phyloP scores from a whole-genome alignment of 2,797 vertebrate species.

The Gymnothorax javanicus region DNA sequence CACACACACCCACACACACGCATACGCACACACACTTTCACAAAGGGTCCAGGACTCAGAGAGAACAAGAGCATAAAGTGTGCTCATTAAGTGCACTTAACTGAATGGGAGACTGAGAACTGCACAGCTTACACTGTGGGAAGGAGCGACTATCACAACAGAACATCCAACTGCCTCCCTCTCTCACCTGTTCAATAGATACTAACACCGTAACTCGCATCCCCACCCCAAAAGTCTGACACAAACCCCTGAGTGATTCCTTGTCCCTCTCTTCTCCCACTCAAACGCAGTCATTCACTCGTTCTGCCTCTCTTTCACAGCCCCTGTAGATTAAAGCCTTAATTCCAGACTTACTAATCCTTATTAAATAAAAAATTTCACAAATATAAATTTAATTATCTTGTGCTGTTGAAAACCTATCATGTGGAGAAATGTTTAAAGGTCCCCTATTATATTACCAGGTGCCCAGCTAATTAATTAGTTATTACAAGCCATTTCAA shows the following conservation, averaged over 20 bases:
- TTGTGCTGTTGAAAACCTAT: too few relatives aligned
- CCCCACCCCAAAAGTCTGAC: conserved; percentile 40
- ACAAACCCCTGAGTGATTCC: conserved; percentile 63
- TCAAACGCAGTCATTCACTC: conserved; percentile 54
- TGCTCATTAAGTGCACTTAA: conserved; percentile 71
- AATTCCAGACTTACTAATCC: conserved; percentile 80
- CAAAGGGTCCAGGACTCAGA: conserved; percentile 51
- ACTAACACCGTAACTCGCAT: conserved; percentile 40
- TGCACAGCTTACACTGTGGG: conserved; percentile 68
- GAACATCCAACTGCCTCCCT: conserved; percentile 34
- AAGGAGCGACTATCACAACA: conserved; percentile 56
- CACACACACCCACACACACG: neutral
- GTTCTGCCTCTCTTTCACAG: conserved; percentile 70
- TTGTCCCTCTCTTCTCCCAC: conserved; percentile 51
- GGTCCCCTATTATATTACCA: too few relatives aligned
- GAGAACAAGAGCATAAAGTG: conserved; percentile 66
- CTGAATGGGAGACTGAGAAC: conserved; percentile 69
- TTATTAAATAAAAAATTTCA: too few relatives aligned
- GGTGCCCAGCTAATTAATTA: too few relatives aligned
- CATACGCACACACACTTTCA: conserved; percentile 40
- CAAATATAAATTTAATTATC: too few relatives aligned
- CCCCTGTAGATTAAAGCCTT: conserved; percentile 69
- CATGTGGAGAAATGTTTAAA: too few relatives aligned
- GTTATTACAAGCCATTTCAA: too few relatives aligned
- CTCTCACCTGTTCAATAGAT: conserved; percentile 31